These are phyloP conservation scores for Aplodontia rufa DNA, from an alignment of 2,113 vertebrate species.

Conservation along the genomic window DNA sequence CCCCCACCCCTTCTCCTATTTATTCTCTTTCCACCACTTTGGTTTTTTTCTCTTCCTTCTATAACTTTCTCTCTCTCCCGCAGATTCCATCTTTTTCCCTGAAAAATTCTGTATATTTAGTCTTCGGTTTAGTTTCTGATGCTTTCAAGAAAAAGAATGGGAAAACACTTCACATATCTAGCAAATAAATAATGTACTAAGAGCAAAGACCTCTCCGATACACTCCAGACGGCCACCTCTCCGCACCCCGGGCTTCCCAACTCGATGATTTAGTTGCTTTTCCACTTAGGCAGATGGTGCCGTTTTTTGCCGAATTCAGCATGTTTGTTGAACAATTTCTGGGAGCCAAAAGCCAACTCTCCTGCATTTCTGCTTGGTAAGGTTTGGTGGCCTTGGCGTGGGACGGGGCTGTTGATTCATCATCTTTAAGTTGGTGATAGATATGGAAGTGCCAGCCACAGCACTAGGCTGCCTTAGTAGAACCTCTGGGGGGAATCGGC, in stretches of 20 bases:
- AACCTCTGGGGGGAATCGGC: not conserved
- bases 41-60: not conserved
- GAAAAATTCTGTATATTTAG: not conserved
- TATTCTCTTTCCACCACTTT: not conserved
- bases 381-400: conserved; percentile 55
- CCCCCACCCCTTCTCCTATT: not conserved
- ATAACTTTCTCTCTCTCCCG: not conserved
- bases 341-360: conserved; percentile 7
- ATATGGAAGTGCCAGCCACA: conserved; percentile 25
- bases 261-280: conserved; percentile 53
- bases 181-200: not conserved
- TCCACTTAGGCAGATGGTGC: not conserved
- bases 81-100: not conserved
- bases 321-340: conserved; percentile 48
- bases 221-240: not conserved
- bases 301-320: conserved; percentile 72
- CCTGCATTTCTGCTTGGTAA: conserved; percentile 67
- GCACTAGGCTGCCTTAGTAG: not conserved
- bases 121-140: not conserved
- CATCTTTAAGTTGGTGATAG: conserved; percentile 44
- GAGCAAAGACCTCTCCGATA: not conserved
- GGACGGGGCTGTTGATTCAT: conserved; percentile 50
- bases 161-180: not conserved
- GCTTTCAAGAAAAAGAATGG: not conserved
- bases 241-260: not conserved